These are phyloP conservation scores for Drosophila lacicola DNA, from an alignment of 2,888 invertebrate species.

Conservation along the genomic window DNA sequence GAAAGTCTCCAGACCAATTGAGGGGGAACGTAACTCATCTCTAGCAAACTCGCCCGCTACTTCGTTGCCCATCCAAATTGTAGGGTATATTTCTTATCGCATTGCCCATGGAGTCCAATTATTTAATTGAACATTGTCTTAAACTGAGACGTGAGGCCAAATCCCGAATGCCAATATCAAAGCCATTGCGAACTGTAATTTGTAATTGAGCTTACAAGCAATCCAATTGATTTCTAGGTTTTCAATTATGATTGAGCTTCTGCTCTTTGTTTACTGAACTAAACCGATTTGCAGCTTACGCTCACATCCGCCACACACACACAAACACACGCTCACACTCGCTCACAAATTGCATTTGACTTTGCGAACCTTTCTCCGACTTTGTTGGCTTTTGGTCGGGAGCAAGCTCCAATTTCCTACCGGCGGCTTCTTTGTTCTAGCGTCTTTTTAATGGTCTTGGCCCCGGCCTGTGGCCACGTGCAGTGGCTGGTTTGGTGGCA, in stretches of 20 bases:
- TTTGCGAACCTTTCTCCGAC: slow-evolving; percentile 37
- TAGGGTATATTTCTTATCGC: neutral
- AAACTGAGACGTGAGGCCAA: neutral
- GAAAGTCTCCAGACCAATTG: no score
- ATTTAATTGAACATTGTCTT: slow-evolving; percentile 29
- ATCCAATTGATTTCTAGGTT: slow-evolving; percentile 45
- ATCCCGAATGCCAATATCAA: slow-evolving; percentile 49
- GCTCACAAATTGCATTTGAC: slow-evolving; percentile 28
- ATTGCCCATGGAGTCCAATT: slow-evolving; percentile 25
- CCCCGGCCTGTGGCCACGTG: slow-evolving; percentile 58
- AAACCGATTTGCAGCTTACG: slow-evolving; percentile 47
- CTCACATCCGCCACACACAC: slow-evolving; percentile 17
- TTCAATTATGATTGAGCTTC: slow-evolving; percentile 53
- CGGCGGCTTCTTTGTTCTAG: slow-evolving; percentile 68
- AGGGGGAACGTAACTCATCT: no score
- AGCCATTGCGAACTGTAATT: slow-evolving; percentile 25
- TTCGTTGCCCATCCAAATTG: no score
- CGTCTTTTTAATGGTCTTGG: slow-evolving; percentile 47
- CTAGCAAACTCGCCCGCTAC: no score
- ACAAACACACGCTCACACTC: neutral
- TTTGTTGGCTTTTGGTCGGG: slow-evolving; percentile 23
- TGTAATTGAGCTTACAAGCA: slow-evolving; percentile 34
- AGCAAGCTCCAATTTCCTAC: slow-evolving; percentile 60
- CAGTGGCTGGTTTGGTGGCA: slow-evolving; percentile 42
- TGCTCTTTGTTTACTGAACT: slow-evolving; percentile 17